Percentiles rank a stretch among this genome's conserved stretches.
Evolutionary conservation across 2,888 invertebrate genomes (phyloP).

Genomic region (Myopa testacea): DNA sequence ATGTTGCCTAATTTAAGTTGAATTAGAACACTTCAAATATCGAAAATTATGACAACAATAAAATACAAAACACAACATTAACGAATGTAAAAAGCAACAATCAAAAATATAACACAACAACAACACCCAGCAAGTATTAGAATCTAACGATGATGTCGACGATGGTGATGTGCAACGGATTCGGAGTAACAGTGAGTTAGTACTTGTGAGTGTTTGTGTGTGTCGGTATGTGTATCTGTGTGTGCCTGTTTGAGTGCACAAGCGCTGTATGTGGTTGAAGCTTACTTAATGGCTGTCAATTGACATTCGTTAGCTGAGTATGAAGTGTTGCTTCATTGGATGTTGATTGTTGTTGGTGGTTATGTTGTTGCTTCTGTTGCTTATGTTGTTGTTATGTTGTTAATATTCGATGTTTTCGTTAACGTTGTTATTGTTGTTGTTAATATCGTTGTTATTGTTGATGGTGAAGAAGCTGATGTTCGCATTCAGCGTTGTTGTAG

Average conservation of each 20-base stretch:
- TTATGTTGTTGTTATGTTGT: constrained; percentile 49
- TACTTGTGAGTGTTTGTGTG: not conserved
- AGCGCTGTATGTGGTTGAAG: not conserved
- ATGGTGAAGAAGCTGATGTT: no score
- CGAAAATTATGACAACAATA: no score
- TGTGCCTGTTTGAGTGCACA: not conserved
- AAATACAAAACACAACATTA: no score
- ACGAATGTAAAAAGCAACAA: no score
- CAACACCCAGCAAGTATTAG: not conserved
- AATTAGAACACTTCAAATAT: no score
- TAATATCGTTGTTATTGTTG: no score
- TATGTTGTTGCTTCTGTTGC: constrained; percentile 12
- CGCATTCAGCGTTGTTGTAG: no score
- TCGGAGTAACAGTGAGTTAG: not conserved
- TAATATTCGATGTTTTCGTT: constrained; percentile 25
- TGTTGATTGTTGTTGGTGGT: constrained; percentile 23
- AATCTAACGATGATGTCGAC: no score
- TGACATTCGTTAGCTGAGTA: constrained; percentile 34
- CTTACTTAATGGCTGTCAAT: constrained; percentile 18
- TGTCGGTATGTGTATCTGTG: not conserved
- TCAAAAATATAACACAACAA: not conserved
- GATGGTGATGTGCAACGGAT: no score
- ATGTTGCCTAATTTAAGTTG: no score
- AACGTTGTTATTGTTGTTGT: constrained; percentile 3
- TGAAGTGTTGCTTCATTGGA: constrained; percentile 8